Percentiles rank a stretch among this genome's conserved stretches.
Conservation (phyloP, 2,113 vertebrate species). For the Rhinolophus sinicus region DNA sequence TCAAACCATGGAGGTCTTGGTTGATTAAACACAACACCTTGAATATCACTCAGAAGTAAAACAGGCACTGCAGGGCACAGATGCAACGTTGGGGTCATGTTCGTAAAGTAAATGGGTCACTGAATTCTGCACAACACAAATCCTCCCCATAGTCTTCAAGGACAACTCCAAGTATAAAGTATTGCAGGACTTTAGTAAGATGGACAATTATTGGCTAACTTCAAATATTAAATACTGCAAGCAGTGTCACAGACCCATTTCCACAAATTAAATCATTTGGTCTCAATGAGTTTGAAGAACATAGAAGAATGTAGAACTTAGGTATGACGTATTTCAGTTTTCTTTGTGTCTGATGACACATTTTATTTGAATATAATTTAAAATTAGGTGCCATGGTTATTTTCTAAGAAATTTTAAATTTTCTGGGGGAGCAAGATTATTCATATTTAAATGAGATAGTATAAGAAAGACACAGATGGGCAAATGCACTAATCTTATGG, state of each 20-base stretch:
- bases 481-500: background rate
- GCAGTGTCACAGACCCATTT: background rate
- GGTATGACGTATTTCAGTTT: background rate
- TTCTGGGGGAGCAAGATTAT: background rate
- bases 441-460: background rate
- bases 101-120: constrained; percentile 55
- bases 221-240: background rate
- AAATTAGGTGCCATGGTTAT: background rate
- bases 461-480: background rate
- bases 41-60: constrained; percentile 53
- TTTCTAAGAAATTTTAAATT: background rate
- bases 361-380: constrained; percentile 2
- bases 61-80: background rate
- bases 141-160: constrained; percentile 46
- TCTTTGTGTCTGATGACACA: background rate
- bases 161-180: constrained; percentile 33
- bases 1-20: constrained; percentile 52
- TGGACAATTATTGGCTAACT: background rate
- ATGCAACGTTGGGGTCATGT: constrained; percentile 48
- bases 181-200: background rate
- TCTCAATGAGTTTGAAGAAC: background rate
- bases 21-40: constrained; percentile 58
- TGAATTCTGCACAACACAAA: constrained; percentile 51
- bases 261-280: background rate
- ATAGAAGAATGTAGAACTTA: background rate